phyloP scores from a whole-genome alignment of 2,113 vertebrate species.

The Leucosticte australis region DNA sequence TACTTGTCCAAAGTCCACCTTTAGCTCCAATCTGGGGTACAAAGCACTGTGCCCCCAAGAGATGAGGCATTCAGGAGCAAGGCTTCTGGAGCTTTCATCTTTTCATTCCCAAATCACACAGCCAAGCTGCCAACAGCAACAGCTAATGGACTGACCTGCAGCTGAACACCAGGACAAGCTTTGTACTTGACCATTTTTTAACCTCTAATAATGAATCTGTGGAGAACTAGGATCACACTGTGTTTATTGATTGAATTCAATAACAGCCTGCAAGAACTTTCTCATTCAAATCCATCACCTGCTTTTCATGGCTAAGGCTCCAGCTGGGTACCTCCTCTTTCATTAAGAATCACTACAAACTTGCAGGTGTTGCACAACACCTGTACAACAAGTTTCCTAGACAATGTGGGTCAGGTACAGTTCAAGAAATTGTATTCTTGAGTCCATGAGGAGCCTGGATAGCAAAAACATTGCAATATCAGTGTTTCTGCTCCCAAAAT shows the following conservation, averaged over 20 bases:
- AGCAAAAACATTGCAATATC: neutral
- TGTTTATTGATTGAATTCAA: rapidly evolving
- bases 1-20: neutral
- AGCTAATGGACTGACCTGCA: rapidly evolving
- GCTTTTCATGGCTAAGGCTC: neutral
- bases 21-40: rapidly evolving
- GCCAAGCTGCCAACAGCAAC: neutral
- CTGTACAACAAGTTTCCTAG: neutral
- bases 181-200: neutral
- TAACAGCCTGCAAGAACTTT: neutral
- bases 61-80: neutral
- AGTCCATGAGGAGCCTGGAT: neutral
- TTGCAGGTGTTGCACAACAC: neutral
- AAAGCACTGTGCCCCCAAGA: neutral
- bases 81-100: neutral
- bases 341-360: neutral
- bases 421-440: neutral
- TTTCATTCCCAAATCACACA: neutral
- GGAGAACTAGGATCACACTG: neutral
- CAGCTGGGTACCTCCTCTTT: neutral
- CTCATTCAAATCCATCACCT: neutral
- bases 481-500: neutral
- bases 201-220: neutral
- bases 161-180: neutral
- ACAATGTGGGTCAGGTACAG: neutral